A percentile compares a stretch with the other conserved stretches of the same genome.
Evolutionary conservation across 2,797 vertebrate species (phyloP).

Genomic region (Micromesistius poutassou): DNA sequence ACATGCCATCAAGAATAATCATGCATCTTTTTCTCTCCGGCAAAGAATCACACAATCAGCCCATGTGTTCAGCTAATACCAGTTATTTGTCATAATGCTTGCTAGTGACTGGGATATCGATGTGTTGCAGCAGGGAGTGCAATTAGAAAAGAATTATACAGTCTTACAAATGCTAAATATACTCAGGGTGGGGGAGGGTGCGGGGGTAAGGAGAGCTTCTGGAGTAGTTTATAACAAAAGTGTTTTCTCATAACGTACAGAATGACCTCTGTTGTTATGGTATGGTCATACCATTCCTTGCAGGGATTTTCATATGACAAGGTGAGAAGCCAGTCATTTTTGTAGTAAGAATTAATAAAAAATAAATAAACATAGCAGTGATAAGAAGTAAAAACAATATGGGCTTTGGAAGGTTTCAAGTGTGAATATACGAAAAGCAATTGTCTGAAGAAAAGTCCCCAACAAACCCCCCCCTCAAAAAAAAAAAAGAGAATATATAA

Average conservation of each 20-base stretch:
- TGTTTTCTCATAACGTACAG: neutral
- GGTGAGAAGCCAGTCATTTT: no score
- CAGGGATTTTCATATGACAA: neutral
- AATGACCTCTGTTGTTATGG: neutral
- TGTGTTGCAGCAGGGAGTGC: neutral
- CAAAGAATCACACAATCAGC: neutral
- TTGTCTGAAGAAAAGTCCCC: neutral
- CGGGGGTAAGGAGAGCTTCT: neutral
- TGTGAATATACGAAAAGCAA: neutral
- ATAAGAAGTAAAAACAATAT: neutral
- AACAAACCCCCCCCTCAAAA: neutral
- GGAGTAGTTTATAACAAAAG: neutral
- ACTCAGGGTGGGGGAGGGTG: neutral
- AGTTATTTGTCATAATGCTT: slow-evolving; percentile 1
- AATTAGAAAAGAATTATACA: neutral
- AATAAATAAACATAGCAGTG: neutral
- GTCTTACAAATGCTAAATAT: neutral
- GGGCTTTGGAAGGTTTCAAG: neutral
- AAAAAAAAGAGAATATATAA: neutral
- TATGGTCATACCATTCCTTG: no score
- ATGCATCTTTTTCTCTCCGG: neutral
- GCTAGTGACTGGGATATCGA: neutral
- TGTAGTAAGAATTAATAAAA: neutral
- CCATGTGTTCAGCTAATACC: neutral
- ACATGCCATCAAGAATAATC: neutral